These are phyloP conservation scores for Metallyticus violacea DNA, from an alignment of 2,888 invertebrate genomes.

Conservation along the genomic window DNA sequence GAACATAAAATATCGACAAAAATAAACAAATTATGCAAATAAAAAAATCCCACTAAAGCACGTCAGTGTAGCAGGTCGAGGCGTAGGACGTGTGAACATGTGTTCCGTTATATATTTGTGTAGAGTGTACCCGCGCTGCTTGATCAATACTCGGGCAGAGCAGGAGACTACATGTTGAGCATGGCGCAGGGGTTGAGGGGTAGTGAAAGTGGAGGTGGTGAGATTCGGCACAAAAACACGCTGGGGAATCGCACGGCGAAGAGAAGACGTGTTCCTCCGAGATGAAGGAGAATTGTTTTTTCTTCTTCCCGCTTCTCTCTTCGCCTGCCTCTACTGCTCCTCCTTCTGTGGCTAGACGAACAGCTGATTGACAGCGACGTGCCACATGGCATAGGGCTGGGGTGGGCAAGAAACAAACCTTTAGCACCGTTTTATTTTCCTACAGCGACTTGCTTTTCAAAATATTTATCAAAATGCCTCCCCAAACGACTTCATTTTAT, in stretches of 20 bases:
- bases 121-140: background rate
- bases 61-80: too few relatives aligned
- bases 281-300: constrained; percentile 1
- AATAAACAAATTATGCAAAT: too few relatives aligned
- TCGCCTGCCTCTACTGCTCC: too few relatives aligned
- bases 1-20: too few relatives aligned
- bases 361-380: background rate
- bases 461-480: background rate
- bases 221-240: constrained; percentile 10
- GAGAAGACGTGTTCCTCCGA: background rate
- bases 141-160: constrained; percentile 9
- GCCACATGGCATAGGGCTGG: background rate
- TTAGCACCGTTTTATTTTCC: background rate
- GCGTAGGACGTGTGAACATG: too few relatives aligned
- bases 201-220: background rate
- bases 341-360: background rate
- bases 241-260: background rate
- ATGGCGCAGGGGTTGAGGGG: background rate
- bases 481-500: too few relatives aligned
- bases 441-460: background rate
- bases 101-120: background rate
- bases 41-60: too few relatives aligned
- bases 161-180: background rate
- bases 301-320: background rate
- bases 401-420: background rate